Percentiles rank a stretch among this genome's conserved stretches.
Conservation (phyloP, 1,140 invertebrate genomes). For the Leucophenga varia region DNA sequence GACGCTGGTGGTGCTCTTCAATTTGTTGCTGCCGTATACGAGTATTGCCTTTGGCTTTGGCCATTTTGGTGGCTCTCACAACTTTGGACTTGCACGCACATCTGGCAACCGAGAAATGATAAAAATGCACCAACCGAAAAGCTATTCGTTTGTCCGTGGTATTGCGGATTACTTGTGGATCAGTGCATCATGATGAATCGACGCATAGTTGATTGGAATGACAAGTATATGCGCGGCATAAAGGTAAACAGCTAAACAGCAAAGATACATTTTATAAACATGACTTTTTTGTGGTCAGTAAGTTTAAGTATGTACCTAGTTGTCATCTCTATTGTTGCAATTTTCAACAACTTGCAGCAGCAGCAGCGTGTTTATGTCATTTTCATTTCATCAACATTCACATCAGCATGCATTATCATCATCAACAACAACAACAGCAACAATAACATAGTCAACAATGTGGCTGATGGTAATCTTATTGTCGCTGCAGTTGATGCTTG, state of each 20-base stretch:
- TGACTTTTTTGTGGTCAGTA: not conserved
- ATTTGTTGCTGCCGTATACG: conserved; percentile 61
- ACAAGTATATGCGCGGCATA: conserved; percentile 77
- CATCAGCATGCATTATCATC: not conserved
- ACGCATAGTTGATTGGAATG: conserved; percentile 69
- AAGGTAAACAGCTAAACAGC: too few species aligned
- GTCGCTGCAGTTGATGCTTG: conserved; percentile 23
- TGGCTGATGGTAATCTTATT: conserved; percentile 5
- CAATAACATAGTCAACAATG: too few species aligned
- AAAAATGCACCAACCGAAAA: conserved; percentile 77
- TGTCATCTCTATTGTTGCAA: too few species aligned
- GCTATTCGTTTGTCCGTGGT: conserved; percentile 81
- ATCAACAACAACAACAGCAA: too few species aligned
- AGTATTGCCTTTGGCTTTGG: conserved; percentile 72
- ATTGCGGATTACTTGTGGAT: conserved; percentile 78
- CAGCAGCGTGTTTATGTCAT: not conserved
- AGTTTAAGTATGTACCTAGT: not conserved
- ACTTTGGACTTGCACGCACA: conserved; percentile 78
- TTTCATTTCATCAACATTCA: not conserved
- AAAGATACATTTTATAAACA: too few species aligned
- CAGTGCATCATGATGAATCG: conserved; percentile 85
- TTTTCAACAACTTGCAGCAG: too few species aligned
- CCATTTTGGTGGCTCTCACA: conserved; percentile 75
- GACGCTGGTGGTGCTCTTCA: conserved; percentile 16
- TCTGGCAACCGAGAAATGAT: conserved; percentile 79